Base-by-base conservation (phyloP, 2,797 vertebrate genomes). In the Xerus rutilus region DNA sequence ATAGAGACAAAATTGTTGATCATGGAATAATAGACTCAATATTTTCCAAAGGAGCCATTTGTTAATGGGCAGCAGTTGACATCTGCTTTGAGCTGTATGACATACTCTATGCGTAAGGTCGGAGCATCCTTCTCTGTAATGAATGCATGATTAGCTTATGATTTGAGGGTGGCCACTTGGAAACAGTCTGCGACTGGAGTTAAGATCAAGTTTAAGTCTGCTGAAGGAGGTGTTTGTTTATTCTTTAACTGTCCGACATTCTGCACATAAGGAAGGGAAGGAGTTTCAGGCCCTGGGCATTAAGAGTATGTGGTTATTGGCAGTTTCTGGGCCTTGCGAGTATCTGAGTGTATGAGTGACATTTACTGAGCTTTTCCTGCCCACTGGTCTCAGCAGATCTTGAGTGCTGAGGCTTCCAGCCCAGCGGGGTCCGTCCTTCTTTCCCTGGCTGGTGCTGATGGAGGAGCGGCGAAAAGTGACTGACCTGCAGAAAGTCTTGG, bases 231-330 rank as follows among this genome's bases (percentile, higher is more conserved):
- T 77, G 52, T 76, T 84, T 81, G 32, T 88, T 86, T 94, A 5
- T 86, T 95, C 17, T 84, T 93, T 25, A 21, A 13, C 35, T 93
- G 35, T 76, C 64, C 92, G 64, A 65, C 43, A 57, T 23, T 92
- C 30, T 95, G 18, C 11, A 77, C 25, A 21, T 21, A 49, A 82
- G 47, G 28, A 85, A 49, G 32, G 49, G 43, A 62, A 17, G 11
- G 45, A 86, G 70, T 92, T 28, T 43, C 0, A 43, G 76, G 39
- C 62, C 14, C 5, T 64, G 23, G 35, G 30, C 20, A 12, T 67
- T 59, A 86, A 93, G 45, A 78, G 10, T 7, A 67, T 17, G n/a
- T 47, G 57, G 12, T 20, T 7, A 13, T 1, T 12, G n/a, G n/a
- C 23, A n/a, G 25, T 70, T 57, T 25, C 47, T 47, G 52, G 28